Conservation (phyloP, 2,888 invertebrate species). For the Drosophila flavopinicola region DNA sequence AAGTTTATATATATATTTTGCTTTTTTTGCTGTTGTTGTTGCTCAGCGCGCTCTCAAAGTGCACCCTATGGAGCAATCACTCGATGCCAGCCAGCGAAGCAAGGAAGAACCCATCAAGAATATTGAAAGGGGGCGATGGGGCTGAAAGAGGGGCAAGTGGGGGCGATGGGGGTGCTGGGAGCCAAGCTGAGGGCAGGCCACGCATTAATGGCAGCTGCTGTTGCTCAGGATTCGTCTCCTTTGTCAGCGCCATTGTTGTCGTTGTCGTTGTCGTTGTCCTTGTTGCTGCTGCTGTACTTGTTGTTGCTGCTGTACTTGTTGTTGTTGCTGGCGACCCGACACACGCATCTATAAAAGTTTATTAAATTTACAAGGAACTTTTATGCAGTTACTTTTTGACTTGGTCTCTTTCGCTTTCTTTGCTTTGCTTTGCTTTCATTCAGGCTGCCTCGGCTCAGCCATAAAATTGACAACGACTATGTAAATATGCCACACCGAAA, state of each 20-base stretch:
- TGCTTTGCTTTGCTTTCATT: slow-evolving; percentile 22
- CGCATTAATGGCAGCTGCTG: slow-evolving; percentile 76
- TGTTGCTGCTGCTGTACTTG: slow-evolving; percentile 41
- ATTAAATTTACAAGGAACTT: slow-evolving; percentile 79
- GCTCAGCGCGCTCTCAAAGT: slow-evolving; percentile 59
- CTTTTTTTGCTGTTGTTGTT: slow-evolving; percentile 34
- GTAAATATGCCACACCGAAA: slow-evolving; percentile 59
- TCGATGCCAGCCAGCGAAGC: slow-evolving; percentile 57
- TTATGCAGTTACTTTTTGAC: slow-evolving; percentile 79
- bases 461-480: slow-evolving; percentile 78
- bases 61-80: slow-evolving; percentile 77
- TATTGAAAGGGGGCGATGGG: slow-evolving; percentile 57
- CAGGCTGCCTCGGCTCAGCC: slow-evolving; percentile 46
- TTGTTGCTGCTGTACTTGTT: slow-evolving; percentile 9
- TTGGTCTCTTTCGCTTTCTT: slow-evolving; percentile 54
- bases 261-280: slow-evolving; percentile 15
- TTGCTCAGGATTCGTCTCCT: slow-evolving; percentile 45
- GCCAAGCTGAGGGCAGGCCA: slow-evolving; percentile 45
- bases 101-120: slow-evolving; percentile 41
- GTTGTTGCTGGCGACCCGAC: slow-evolving; percentile 28
- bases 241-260: slow-evolving; percentile 27
- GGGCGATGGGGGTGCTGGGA: neutral
- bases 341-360: slow-evolving; percentile 72
- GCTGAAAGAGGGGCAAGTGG: neutral
- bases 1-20: slow-evolving; percentile 57